Evolutionary conservation across 2,888 invertebrate species (phyloP), one percentile per base, ranked within the genome.

Genomic region (Abscondita cerata): DNA sequence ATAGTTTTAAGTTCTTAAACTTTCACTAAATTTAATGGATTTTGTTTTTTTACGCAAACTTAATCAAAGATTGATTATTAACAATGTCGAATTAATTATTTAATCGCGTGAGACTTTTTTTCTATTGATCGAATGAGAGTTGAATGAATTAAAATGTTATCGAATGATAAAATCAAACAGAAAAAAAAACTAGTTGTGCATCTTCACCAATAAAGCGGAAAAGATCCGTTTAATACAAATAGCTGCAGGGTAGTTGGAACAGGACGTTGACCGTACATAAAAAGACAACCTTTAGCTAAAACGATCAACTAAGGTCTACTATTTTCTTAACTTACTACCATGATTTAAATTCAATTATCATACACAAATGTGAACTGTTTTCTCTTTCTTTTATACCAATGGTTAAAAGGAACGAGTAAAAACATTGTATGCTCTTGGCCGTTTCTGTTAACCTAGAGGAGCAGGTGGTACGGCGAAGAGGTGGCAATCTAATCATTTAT

Each of bases 191-290:
- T 44, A 33, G 46, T 25, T 48, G 62, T 48, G 52, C 53, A 58
- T 58, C 54, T 59, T 59, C 51, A 48, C 51, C 56, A 52, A 50
- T 48, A 64, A 63, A 57, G 67, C 63, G 65, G 63, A 65, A 66
- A 57, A 59, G 54, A 61, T 52, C 56, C 64, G 62, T 64, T 59
- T 62, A 66, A 67, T 65, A 68, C 64, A 67, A 62, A 66, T 58
- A 64, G 66, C 67, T 59, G 47, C 13, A 53, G 63, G 69, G 67
- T 64, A 59, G 61, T 55, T 60, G 51, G 59, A 66, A 52, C 64
- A 67, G 69, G 69, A 59, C 67, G 62, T 65, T 65, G 69, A 69
- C 67, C 69, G 67, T 48, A 52, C 61, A 66, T 66, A 62, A 62
- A 62, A 65, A 65, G 59, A 59, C 65, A 58, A 61, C 69, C 65